Evolutionary conservation across 92 coral and sea anemone species (phyloP), one percentile per base, ranked within the genome.

Genomic region (Umimayanthus chanpuru): DNA sequence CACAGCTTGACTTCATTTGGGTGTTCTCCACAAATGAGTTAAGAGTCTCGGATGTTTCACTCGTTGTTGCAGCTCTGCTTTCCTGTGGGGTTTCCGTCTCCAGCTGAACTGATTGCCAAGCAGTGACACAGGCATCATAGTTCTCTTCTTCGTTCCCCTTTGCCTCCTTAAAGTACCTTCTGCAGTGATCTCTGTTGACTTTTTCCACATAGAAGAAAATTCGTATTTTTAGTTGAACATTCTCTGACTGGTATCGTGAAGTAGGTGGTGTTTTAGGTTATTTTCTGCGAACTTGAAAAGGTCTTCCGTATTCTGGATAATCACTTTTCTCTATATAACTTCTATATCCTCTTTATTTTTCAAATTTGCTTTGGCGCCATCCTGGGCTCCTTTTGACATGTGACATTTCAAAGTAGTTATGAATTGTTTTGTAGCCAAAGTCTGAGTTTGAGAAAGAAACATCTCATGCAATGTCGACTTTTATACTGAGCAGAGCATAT

Each of bases 401-500:
- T 29, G 93, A 91, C 4, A 85, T 91, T 76, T 92, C 90, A n/a
- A 89, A 89, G 68, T 79, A 92, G 79, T 85, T 92, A 43, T 90
- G 73, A 2, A 92, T 86, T 16, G 92, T 92, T 76, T n/a, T 38
- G 71, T 61, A 90, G 76, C 92, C 93, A 81, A 88, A 93, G 29
- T 90, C 91, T 21, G 77, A 61, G 18, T 15, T 50, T 25, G 95
- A 90, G 77, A 68, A 77, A 12, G 92, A 70, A 20, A 92, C 91
- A 56, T 81, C 89, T 92, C 94, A 92, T 89, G 74, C 90, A 92
- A 30, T 92, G 92, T 0, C 82, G 89, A 58, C 89, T 92, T 81
- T 92, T 85, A 76, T 92, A 92, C 47, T 86, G 94, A 12, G 92
- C 89, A 0, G 94, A 92, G 40, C 92, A 92, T 4, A 92, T 92